Evolutionary conservation across 1,140 invertebrate genomes (phyloP), one percentile per base, ranked within the genome.

Genomic region (Hermetia illucens): DNA sequence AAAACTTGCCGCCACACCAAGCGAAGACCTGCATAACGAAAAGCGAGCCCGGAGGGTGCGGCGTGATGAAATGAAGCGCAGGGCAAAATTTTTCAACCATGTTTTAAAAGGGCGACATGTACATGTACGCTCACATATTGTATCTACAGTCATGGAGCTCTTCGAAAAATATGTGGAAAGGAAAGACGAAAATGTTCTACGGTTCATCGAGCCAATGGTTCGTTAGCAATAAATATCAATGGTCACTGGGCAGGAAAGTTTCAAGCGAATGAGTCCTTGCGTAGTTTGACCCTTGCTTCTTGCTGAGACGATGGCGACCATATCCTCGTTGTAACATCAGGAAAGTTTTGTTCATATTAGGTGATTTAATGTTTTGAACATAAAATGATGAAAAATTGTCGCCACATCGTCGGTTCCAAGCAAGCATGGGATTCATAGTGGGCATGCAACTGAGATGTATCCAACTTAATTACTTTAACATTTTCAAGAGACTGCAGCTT

Each of bases 181-280:
- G n/a, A n/a, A n/a, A n/a, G n/a, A n/a, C n/a, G n/a, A n/a, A n/a
- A n/a, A n/a, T n/a, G n/a, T n/a, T n/a, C n/a, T n/a, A n/a, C 24
- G 24, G 24, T 27, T 27, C 24, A 27, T 27, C 24, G 24, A 27
- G 24, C 13, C 24, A 27, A 13, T 27, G 24, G 24, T 27, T 27
- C 24, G 24, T 27, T 27, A 27, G 24, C 24, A 27, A 27, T 27
- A 27, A 27, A 27, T 27, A 27, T 27, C 24, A n/a, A n/a, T 27
- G 24, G 24, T 27, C 24, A 9, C 24, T 27, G 24, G 24, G 24
- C 8, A 13, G 24, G 24, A 27, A 27, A 9, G n/a, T n/a, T n/a
- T n/a, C n/a, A n/a, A n/a, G n/a, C n/a, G n/a, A n/a, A n/a, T n/a
- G n/a, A n/a, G n/a, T n/a, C n/a, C n/a, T n/a, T n/a, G n/a, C 8